Conservation (phyloP, 2,888 invertebrate genomes). For the Cheilosia variabilis region DNA sequence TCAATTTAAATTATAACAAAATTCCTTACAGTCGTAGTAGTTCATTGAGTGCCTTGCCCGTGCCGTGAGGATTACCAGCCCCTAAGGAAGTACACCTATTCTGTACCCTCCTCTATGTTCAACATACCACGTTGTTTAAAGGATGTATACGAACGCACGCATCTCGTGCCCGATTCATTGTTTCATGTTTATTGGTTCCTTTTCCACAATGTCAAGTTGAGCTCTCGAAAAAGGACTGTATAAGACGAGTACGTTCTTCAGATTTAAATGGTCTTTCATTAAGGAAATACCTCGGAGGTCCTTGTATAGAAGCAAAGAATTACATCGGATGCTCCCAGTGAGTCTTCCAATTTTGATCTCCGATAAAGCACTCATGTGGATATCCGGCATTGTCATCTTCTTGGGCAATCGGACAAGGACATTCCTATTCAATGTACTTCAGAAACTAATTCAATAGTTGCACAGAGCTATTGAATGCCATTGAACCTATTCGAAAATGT, state of each 20-base stretch:
- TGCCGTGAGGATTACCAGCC: neutral
- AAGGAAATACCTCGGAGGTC: conserved; percentile 63
- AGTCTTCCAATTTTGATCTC: conserved; percentile 42
- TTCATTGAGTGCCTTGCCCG: neutral
- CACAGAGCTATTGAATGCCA: conserved; percentile 34
- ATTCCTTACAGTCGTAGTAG: neutral
- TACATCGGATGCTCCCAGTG: conserved; percentile 29
- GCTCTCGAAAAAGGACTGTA: conserved; percentile 52
- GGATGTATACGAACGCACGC: neutral
- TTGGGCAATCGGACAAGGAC: conserved; percentile 51
- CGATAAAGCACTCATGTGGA: conserved; percentile 59
- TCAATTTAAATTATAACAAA: neutral
- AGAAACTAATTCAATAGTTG: conserved; percentile 66
- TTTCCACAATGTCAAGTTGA: conserved; percentile 38
- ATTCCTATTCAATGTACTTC: conserved; percentile 74
- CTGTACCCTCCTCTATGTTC: neutral
- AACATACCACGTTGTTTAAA: conserved; percentile 41
- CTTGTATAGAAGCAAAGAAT: conserved; percentile 45
- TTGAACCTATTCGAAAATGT: conserved; percentile 10
- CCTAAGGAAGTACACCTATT: neutral
- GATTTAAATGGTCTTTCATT: conserved; percentile 44
- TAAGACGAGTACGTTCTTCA: conserved; percentile 62
- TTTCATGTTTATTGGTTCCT: conserved; percentile 11
- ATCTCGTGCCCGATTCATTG: conserved; percentile 25
- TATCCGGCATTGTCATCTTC: conserved; percentile 61